These are phyloP conservation scores for Eumaeus atala DNA, from an alignment of 1,140 invertebrate genomes.

Conservation along the genomic window DNA sequence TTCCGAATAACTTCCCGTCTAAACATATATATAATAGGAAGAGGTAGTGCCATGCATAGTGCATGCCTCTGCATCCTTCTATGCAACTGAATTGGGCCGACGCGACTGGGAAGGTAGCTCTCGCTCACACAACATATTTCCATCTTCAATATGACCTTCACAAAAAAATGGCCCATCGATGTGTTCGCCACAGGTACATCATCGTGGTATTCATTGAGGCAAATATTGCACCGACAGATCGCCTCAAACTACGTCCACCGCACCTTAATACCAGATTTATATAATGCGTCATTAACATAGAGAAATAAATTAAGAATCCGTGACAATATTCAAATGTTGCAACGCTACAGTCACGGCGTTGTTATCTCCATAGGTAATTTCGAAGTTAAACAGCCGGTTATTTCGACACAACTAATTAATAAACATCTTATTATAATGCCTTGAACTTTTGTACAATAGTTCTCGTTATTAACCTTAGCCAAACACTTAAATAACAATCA, in stretches of 20 bases:
- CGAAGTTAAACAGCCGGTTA: conserved; percentile 48
- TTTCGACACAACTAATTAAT: conserved; percentile 66
- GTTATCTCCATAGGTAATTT: conserved; percentile 51
- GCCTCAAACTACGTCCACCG: conserved; percentile 14
- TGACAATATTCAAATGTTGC: conserved; percentile 39
- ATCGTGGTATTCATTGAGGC: no score
- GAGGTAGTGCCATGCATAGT: no score
- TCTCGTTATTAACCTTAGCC: conserved; percentile 55
- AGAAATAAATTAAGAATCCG: conserved; percentile 33
- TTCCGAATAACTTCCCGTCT: no score
- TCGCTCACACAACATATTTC: no score
- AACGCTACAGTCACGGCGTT: conserved; percentile 45
- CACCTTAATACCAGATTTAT: conserved; percentile 24
- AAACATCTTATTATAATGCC: conserved; percentile 60
- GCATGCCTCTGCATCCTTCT: no score
- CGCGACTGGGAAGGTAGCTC: no score
- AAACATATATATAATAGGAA: no score
- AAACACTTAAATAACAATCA: conserved; percentile 49
- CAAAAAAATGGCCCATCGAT: no score
- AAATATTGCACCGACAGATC: no score
- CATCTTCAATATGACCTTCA: no score
- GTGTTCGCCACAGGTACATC: no score
- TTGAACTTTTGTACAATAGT: conserved; percentile 72
- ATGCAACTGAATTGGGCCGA: no score
- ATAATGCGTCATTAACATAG: conserved; percentile 29